Conservation (phyloP, 2,797 vertebrate species). For the Podarcis siculus region DNA sequence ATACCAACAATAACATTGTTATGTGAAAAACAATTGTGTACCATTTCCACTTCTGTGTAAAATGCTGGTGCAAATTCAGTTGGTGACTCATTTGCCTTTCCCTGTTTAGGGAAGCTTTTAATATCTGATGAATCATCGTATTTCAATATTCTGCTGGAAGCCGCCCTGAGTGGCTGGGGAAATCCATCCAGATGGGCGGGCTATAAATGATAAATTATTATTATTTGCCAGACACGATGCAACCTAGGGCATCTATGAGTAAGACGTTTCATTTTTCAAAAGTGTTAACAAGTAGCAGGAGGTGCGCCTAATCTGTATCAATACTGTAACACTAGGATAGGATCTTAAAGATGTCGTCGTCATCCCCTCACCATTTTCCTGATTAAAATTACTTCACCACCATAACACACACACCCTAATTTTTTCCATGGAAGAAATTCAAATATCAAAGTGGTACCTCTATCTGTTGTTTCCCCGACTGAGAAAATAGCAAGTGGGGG, state of each 20-base stretch:
- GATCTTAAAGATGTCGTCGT: not conserved
- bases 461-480: not conserved
- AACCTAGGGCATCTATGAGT: not conserved
- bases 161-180: too few species aligned
- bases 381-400: not conserved
- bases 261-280: too few species aligned
- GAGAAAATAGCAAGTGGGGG: not conserved
- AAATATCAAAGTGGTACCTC: not conserved
- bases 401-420: not conserved
- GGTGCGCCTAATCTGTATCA: not conserved
- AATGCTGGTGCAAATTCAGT: not conserved
- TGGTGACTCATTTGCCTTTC: not conserved
- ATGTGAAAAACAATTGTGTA: not conserved
- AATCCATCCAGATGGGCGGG: too few species aligned
- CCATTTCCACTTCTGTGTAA: not conserved
- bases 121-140: too few species aligned
- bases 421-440: not conserved
- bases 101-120: too few species aligned
- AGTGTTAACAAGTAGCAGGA: not conserved
- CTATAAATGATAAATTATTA: too few species aligned
- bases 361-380: not conserved
- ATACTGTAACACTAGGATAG: not conserved
- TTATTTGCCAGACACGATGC: not conserved
- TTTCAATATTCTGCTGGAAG: too few species aligned
- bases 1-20: not conserved